A percentile compares a stretch with the other conserved stretches of the same genome.
phyloP scores from a whole-genome alignment of 1,140 invertebrate genomes.

The Acyrthosiphon pisum region DNA sequence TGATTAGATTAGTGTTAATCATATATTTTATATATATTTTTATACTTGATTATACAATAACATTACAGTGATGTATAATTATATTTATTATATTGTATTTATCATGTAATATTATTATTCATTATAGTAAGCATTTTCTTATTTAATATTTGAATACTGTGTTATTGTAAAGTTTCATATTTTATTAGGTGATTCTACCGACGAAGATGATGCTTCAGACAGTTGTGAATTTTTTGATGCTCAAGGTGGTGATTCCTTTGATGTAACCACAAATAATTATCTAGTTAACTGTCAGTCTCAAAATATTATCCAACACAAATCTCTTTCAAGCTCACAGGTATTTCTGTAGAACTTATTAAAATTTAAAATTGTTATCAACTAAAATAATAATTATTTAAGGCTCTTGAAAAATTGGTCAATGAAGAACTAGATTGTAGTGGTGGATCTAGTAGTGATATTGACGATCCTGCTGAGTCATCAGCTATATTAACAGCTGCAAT shows the following conservation, averaged over 20 bases:
- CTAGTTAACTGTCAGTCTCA: conserved; percentile 48
- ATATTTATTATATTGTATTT: not conserved
- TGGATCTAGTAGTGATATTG: conserved; percentile 63
- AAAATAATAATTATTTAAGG: conserved; percentile 24
- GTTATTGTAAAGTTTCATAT: not conserved
- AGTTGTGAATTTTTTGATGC: conserved; percentile 90
- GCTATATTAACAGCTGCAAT: conserved; percentile 58
- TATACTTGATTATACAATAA: not conserved
- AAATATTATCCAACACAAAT: conserved; percentile 46
- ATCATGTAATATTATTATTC: not conserved
- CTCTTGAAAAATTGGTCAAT: conserved; percentile 52
- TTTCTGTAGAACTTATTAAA: not conserved
- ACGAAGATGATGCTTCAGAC: conserved; percentile 63
- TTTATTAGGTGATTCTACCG: conserved; percentile 50
- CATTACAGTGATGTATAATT: not conserved
- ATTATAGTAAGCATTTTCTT: not conserved
- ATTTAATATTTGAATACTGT: not conserved
- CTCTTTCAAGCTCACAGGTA: conserved; percentile 53
- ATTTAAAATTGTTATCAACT: not conserved
- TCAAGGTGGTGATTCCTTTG: conserved; percentile 71
- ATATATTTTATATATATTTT: not conserved
- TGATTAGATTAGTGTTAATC: not conserved
- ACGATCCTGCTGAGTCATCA: conserved; percentile 60
- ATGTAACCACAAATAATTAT: conserved; percentile 56
- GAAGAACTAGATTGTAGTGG: conserved; percentile 62